Evolutionary conservation across 2,113 vertebrate species (phyloP).

Genomic region (Nycticorax nycticorax): DNA sequence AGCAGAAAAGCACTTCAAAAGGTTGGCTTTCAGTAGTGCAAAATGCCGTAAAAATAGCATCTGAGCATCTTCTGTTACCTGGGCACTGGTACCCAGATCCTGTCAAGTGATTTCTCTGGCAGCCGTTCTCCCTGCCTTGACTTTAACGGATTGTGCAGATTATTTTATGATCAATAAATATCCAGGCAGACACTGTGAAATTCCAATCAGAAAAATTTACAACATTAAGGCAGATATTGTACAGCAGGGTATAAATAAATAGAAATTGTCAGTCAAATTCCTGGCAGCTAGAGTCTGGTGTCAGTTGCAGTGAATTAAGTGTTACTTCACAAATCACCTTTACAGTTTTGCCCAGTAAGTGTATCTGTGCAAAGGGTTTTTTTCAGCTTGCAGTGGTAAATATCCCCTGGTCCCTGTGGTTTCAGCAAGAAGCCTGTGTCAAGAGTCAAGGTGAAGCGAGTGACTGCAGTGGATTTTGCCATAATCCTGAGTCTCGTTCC

Average conservation of each 20-base stretch:
- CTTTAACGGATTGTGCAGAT: neutral
- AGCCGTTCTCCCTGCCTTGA: neutral
- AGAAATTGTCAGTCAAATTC: slow-evolving; percentile 77
- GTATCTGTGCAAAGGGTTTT: neutral
- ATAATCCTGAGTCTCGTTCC: neutral
- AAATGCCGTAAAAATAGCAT: slow-evolving; percentile 2
- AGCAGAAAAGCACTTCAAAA: slow-evolving; percentile 4
- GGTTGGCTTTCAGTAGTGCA: neutral
- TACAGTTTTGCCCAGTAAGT: slow-evolving; percentile 40
- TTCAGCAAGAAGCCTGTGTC: neutral
- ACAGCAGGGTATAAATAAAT: slow-evolving; percentile 74
- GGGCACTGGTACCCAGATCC: neutral
- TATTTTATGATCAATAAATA: slow-evolving; percentile 70
- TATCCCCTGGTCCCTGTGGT: neutral
- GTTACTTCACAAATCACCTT: slow-evolving; percentile 71
- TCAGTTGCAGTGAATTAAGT: slow-evolving; percentile 68
- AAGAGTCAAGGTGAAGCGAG: neutral
- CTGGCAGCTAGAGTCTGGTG: slow-evolving; percentile 57
- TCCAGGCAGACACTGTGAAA: slow-evolving; percentile 67
- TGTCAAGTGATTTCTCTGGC: neutral
- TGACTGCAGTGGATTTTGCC: neutral
- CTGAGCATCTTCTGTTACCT: slow-evolving; percentile 23
- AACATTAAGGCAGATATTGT: slow-evolving; percentile 69
- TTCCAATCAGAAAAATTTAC: slow-evolving; percentile 77
- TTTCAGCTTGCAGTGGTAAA: neutral